These are phyloP conservation scores for Paraplagusia blochii DNA, from an alignment of 2,113 vertebrate genomes.

Conservation along the genomic window DNA sequence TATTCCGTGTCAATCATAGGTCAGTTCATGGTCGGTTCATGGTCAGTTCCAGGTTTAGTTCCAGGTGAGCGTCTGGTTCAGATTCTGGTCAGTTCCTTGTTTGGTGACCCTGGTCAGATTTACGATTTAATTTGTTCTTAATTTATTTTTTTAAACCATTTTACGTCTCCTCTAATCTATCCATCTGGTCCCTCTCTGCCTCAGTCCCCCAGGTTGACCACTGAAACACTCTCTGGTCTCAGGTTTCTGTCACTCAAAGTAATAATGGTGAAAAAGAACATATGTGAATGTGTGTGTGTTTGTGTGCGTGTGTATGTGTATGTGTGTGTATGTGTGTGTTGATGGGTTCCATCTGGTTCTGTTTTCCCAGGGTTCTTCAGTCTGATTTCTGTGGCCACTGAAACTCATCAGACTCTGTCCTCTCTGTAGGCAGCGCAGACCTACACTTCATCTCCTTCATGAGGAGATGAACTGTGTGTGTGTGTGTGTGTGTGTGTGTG, in stretches of 20 bases:
- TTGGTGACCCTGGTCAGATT: too few species aligned
- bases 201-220: neutral
- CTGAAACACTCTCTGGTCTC: slow-evolving; percentile 41
- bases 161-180: too few species aligned
- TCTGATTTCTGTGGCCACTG: slow-evolving; percentile 43
- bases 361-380: slow-evolving; percentile 52
- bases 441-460: slow-evolving; percentile 11
- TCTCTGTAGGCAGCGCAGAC: slow-evolving; percentile 38
- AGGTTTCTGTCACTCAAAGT: slow-evolving; percentile 45
- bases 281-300: neutral
- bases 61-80: too few species aligned
- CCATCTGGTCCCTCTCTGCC: neutral
- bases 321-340: slow-evolving; percentile 3
- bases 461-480: neutral
- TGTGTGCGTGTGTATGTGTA: neutral
- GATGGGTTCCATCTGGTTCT: slow-evolving; percentile 51
- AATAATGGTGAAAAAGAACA: slow-evolving; percentile 4
- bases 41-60: too few species aligned
- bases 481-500: neutral
- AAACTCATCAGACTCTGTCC: slow-evolving; percentile 46
- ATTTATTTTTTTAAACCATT: too few species aligned
- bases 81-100: too few species aligned
- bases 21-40: too few species aligned
- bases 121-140: too few species aligned
- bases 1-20: too few species aligned